Percentiles rank a stretch among this genome's conserved stretches.
phyloP scores from a whole-genome alignment of 2,113 vertebrate genomes.

The Triplophysa tibetana region DNA sequence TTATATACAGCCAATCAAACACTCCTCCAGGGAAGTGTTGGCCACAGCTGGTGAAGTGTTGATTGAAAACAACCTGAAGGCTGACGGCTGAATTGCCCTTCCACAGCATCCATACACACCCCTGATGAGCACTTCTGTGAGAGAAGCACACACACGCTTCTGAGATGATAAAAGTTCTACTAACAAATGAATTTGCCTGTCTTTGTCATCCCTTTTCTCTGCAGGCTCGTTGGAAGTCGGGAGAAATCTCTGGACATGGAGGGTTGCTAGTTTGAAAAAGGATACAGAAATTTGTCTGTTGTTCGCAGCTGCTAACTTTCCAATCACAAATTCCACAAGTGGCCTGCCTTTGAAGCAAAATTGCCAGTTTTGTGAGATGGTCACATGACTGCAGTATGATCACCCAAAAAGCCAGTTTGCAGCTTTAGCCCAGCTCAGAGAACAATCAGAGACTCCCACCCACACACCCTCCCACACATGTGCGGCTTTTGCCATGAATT shows the following conservation, averaged over 20 bases:
- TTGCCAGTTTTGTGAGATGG: slow-evolving; percentile 87
- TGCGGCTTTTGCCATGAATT: slow-evolving; percentile 80
- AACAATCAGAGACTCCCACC: slow-evolving; percentile 41
- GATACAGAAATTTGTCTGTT: background rate
- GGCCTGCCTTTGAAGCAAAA: slow-evolving; percentile 2
- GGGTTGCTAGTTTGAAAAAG: slow-evolving; percentile 15
- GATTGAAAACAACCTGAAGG: slow-evolving; percentile 59
- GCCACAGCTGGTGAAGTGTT: slow-evolving; percentile 59
- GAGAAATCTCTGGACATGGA: slow-evolving; percentile 6
- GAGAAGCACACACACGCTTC: slow-evolving; percentile 46
- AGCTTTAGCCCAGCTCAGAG: slow-evolving; percentile 64
- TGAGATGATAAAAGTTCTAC: slow-evolving; percentile 28
- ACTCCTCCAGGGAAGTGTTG: slow-evolving; percentile 50
- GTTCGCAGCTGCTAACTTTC: slow-evolving; percentile 1
- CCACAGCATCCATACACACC: slow-evolving; percentile 46
- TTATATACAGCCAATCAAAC: slow-evolving; percentile 42
- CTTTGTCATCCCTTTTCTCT: slow-evolving; percentile 22
- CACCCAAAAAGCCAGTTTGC: slow-evolving; percentile 51
- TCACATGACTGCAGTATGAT: slow-evolving; percentile 85
- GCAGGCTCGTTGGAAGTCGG: slow-evolving; percentile 2
- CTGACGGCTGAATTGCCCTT: slow-evolving; percentile 49
- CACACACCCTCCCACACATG: slow-evolving; percentile 37
- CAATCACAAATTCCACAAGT: slow-evolving; percentile 1
- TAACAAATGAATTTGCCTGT: slow-evolving; percentile 24
- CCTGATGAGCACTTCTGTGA: slow-evolving; percentile 34